Evolutionary conservation across 2,797 vertebrate genomes (phyloP), one percentile per base, ranked within the genome.

Genomic region (Fratercula arctica): DNA sequence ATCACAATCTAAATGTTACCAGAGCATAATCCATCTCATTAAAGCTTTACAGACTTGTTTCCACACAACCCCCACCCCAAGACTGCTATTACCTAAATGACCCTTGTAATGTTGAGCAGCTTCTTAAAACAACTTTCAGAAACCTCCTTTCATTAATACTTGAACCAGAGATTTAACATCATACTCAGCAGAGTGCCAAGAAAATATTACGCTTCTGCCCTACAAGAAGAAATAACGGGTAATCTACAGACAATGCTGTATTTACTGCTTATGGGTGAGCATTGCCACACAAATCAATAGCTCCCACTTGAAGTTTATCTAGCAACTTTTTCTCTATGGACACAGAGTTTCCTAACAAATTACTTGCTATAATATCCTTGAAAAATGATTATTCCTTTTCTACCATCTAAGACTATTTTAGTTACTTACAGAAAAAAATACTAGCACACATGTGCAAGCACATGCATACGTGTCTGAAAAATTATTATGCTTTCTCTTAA

Each of bases 71-170:
- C 59, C 57, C 75, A 69, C 29, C 5, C 33, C 56, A 79, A 63
- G 82, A 76, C 60, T 64, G 84, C 39, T 80, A 15, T 87, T 80
- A 85, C 50, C 68, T 13, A 18, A 89, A 84, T 48, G 57, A 93
- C 75, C 61, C 73, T 69, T 78, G 66, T 57, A 91, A 93, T 9
- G 33, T 59, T 2, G 12, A 91, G 69, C 78, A 86, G 76, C 54
- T 84, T 94, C 84, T 86, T 86, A 69, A 68, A 80, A 92, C 26
- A 94, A 92, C 46, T 80, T 73, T 84, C 43, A 81, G 61, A 81
- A 93, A 75, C 3, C 43, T 84, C 75, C 57, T 68, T 75, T 72
- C 60, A 76, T 86, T 95, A 93, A 84, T 85, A 73, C 29, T 69
- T 56, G 29, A 93, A 86, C 82, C 18, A 69, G 51, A 67, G 51